These are phyloP conservation scores for Xestia rhomboidea DNA, from an alignment of 2,888 invertebrate genomes.

Conservation along the genomic window DNA sequence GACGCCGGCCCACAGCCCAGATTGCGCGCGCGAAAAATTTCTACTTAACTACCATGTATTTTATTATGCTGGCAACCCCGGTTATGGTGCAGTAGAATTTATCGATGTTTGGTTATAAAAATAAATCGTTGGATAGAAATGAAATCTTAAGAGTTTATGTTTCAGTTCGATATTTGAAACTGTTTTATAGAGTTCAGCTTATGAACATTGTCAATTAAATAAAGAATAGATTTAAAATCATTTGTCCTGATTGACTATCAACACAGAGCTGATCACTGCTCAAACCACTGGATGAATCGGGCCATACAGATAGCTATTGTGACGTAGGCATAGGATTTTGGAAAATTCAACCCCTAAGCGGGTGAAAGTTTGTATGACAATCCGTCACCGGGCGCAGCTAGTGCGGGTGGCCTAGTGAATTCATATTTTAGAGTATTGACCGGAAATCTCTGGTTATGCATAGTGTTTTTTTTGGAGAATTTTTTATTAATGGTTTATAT, in stretches of 20 bases:
- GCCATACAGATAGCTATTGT: not conserved
- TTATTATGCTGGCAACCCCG: slow-evolving; percentile 55
- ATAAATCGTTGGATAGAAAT: slow-evolving; percentile 21
- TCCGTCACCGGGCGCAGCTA: not conserved
- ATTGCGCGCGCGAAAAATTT: slow-evolving; percentile 64
- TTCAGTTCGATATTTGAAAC: slow-evolving; percentile 16
- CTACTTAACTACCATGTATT: slow-evolving; percentile 50
- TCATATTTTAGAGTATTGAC: not conserved
- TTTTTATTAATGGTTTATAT: not conserved
- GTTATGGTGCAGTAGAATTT: slow-evolving; percentile 47
- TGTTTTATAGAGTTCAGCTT: fast-evolving
- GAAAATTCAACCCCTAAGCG: not conserved
- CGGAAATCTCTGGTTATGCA: not conserved
- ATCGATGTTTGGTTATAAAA: slow-evolving; percentile 36
- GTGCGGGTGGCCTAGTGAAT: not conserved
- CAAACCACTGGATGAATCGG: not conserved
- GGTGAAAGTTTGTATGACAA: not conserved
- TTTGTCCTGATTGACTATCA: not conserved
- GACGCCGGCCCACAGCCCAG: slow-evolving; percentile 46
- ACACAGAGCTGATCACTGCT: not conserved
- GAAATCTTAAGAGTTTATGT: slow-evolving; percentile 17
- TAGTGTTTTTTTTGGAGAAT: not conserved
- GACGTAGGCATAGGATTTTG: not conserved
- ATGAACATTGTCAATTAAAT: not conserved
- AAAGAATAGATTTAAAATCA: not conserved